Conservation (phyloP, 2,113 vertebrate genomes). For the Halichoeres trimaculatus region DNA sequence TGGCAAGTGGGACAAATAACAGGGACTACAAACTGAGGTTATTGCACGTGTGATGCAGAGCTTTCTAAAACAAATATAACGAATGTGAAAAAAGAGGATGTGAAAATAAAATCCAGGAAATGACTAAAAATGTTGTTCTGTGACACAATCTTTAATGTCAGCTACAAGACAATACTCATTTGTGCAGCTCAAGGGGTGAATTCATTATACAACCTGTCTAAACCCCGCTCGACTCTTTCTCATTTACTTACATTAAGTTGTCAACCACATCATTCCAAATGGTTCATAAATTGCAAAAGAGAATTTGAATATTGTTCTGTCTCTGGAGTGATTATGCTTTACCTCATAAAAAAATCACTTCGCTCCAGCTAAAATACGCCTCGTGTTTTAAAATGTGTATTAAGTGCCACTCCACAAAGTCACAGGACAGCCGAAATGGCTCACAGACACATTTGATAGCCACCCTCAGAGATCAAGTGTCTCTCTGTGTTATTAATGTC, state of each 20-base stretch:
- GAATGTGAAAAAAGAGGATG: background rate
- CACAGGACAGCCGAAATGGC: conserved; percentile 50
- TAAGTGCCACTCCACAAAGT: conserved; percentile 65
- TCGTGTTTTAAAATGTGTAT: conserved; percentile 61
- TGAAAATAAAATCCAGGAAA: background rate
- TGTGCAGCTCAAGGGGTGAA: conserved; percentile 19
- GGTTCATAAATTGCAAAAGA: conserved; percentile 57
- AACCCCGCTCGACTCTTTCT: conserved; percentile 36
- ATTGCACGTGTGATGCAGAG: conserved; percentile 28
- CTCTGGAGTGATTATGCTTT: conserved; percentile 49
- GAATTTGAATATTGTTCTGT: conserved; percentile 61
- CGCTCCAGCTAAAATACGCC: conserved; percentile 64
- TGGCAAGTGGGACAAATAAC: conserved; percentile 55
- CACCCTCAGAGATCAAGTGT: conserved; percentile 70
- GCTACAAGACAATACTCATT: conserved; percentile 27
- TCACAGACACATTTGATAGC: conserved; percentile 65
- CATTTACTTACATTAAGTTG: conserved; percentile 69
- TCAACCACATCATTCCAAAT: conserved; percentile 55
- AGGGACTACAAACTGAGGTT: conserved; percentile 47
- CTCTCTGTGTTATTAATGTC: conserved; percentile 74
- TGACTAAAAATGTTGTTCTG: background rate
- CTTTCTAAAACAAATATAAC: conserved; percentile 6
- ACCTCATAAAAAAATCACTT: conserved; percentile 60
- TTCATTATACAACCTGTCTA: conserved; percentile 52
- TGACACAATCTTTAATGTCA: conserved; percentile 20